Evolutionary conservation across 2,113 vertebrate genomes (phyloP).

Genomic region (Oryctolagus cuniculus): mOryCun1.1 NC_091440.1:127515001-127515500

Average conservation of each 20-base stretch:
- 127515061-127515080: not conserved
- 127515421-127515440: not conserved
- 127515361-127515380: not conserved
- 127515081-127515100: constrained; percentile 21
- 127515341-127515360: not conserved
- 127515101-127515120: not conserved
- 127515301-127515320: not conserved
- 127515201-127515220: constrained; percentile 12
- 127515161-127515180: constrained; percentile 11
- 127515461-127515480: constrained; percentile 10
- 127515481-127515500: constrained; percentile 31
- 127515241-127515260: constrained; percentile 6
- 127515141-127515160: not conserved
- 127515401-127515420: not conserved
- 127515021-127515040: constrained; percentile 90
- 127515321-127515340: not conserved
- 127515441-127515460: constrained; percentile 8
- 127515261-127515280: constrained; percentile 1
- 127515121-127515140: not conserved
- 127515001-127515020: constrained; percentile 93
- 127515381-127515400: not conserved
- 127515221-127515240: constrained; percentile 48
- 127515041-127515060: constrained; percentile 52
- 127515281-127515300: not conserved
- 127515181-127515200: not conserved